Percentiles rank a stretch among this genome's conserved stretches.
These are phyloP conservation scores for Coenonympha arcania DNA, from an alignment of 2,888 invertebrate species.

Conservation along the genomic window DNA sequence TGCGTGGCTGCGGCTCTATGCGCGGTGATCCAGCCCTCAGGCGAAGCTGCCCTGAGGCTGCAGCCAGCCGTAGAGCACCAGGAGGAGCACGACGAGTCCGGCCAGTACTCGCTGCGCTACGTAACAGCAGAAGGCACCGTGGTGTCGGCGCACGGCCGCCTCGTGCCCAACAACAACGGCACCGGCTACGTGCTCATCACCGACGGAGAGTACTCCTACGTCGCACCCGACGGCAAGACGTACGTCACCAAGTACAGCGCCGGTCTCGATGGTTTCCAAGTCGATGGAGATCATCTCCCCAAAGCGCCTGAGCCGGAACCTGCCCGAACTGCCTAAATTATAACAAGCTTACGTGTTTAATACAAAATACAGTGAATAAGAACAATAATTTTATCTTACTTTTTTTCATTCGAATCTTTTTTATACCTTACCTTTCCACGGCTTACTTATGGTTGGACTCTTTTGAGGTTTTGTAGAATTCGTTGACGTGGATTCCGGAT, in stretches of 20 bases:
- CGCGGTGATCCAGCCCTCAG: slow-evolving; percentile 6
- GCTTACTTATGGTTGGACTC: no score
- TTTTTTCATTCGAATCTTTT: no score
- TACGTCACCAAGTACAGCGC: slow-evolving; percentile 49
- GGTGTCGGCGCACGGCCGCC: slow-evolving; percentile 37
- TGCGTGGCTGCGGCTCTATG: slow-evolving; percentile 9
- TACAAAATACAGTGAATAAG: no score
- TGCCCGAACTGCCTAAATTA: slow-evolving; percentile 3
- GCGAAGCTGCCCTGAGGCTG: neutral
- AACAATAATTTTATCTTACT: no score
- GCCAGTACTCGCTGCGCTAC: slow-evolving; percentile 43
- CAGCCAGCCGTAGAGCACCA: slow-evolving; percentile 39
- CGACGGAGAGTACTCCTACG: slow-evolving; percentile 41
- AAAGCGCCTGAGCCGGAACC: slow-evolving; percentile 29
- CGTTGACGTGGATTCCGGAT: no score
- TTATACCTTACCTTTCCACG: no score
- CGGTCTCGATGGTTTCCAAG: slow-evolving; percentile 42
- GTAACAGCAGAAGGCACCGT: slow-evolving; percentile 45
- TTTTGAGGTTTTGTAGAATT: no score
- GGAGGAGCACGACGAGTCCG: slow-evolving; percentile 41
- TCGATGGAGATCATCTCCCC: slow-evolving; percentile 41
- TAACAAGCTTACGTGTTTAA: no score
- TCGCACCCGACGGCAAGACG: slow-evolving; percentile 46
- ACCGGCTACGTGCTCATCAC: slow-evolving; percentile 35
- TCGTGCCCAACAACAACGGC: slow-evolving; percentile 38